phyloP scores from a whole-genome alignment of 2,797 vertebrate genomes.

The Poeciliopsis presidionis region DNA sequence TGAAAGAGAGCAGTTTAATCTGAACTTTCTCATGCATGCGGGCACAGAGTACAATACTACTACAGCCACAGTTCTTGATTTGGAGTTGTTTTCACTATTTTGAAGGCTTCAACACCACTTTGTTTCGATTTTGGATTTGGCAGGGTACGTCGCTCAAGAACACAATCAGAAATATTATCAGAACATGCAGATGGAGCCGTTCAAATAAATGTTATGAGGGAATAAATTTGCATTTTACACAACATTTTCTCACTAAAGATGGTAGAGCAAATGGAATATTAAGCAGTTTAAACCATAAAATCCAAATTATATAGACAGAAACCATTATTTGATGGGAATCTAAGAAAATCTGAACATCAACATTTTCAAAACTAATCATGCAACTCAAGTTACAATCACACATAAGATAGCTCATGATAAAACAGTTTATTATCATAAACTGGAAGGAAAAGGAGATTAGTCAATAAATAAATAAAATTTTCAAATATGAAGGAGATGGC shows the following conservation, averaged over 20 bases:
- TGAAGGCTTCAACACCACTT: slow-evolving; percentile 58
- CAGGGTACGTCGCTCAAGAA: slow-evolving; percentile 50
- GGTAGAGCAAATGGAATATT: neutral
- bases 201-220: neutral
- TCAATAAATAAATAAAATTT: neutral
- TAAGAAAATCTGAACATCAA: neutral
- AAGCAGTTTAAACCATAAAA: neutral
- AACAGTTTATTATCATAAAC: neutral
- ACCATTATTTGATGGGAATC: neutral
- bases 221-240: neutral
- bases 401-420: neutral
- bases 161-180: slow-evolving; percentile 67
- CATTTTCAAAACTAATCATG: neutral
- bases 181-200: slow-evolving; percentile 38
- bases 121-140: slow-evolving; percentile 41
- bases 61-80: slow-evolving; percentile 47
- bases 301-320: neutral
- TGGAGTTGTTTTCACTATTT: slow-evolving; percentile 56
- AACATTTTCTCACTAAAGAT: neutral
- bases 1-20: slow-evolving; percentile 64
- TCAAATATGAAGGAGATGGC: neutral
- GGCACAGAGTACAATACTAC: slow-evolving; percentile 73
- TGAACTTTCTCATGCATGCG: slow-evolving; percentile 79
- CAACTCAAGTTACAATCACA: neutral
- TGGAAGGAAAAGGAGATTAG: neutral